phyloP scores from a whole-genome alignment of 2,888 invertebrate genomes.

The Spatulosminthurus flaviceps region DNA sequence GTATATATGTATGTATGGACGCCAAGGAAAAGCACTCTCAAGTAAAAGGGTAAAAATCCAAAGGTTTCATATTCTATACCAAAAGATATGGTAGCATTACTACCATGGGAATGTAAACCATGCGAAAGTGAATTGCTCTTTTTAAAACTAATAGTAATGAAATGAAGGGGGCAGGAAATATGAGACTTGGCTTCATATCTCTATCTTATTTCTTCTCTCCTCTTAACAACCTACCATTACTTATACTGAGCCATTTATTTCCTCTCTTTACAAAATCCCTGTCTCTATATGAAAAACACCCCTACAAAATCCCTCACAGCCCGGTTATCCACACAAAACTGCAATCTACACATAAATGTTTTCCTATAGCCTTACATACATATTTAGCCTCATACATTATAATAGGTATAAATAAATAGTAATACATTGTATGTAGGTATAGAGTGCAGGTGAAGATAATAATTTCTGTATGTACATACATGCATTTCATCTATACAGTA shows the following conservation, averaged over 20 bases:
- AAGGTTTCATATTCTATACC: neutral
- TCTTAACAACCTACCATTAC: neutral
- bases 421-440: too few species aligned
- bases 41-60: neutral
- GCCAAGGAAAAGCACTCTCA: too few species aligned
- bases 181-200: neutral
- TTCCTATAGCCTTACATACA: too few species aligned
- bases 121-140: slow-evolving; percentile 1
- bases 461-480: neutral
- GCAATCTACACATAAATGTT: too few species aligned
- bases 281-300: neutral
- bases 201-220: neutral
- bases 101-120: neutral
- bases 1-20: too few species aligned
- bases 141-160: slow-evolving; percentile 21
- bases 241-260: slow-evolving; percentile 10
- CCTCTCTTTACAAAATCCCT: neutral
- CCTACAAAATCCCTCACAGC: too few species aligned
- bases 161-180: slow-evolving; percentile 12
- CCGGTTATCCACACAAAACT: too few species aligned
- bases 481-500: too few species aligned
- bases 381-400: too few species aligned
- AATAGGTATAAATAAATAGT: too few species aligned
- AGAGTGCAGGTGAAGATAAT: too few species aligned
- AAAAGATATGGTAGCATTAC: neutral